A percentile compares a stretch with the other conserved stretches of the same genome.
Conservation (phyloP, 2,797 vertebrate species). For the Sebastes vulpes region DNA sequence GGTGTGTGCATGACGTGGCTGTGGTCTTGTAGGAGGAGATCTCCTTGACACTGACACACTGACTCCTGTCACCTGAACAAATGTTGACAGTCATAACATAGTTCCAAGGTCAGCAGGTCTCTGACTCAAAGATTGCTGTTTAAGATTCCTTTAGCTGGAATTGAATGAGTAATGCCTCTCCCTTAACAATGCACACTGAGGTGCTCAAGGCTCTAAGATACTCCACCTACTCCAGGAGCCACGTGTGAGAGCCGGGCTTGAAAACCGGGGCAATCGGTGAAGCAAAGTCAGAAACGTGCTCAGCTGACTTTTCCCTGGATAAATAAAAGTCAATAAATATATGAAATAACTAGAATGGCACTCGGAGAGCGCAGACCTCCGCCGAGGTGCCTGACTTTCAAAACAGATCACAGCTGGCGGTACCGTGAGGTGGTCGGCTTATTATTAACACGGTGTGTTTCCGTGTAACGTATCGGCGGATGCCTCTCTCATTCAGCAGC, state of each 20-base stretch:
- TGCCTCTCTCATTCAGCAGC: too few relatives aligned
- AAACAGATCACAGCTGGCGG: too few relatives aligned
- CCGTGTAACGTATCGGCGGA: too few relatives aligned
- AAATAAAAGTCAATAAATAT: background rate
- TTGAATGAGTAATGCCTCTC: background rate
- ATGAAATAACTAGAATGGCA: background rate
- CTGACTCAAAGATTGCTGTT: slow-evolving; percentile 7
- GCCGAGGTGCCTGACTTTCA: too few relatives aligned
- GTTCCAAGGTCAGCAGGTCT: background rate
- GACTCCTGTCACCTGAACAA: slow-evolving; percentile 32
- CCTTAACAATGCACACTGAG: background rate
- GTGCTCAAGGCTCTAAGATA: background rate
- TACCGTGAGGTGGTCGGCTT: too few relatives aligned
- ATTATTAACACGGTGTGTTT: too few relatives aligned
- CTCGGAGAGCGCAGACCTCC: too few relatives aligned
- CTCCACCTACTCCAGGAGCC: background rate
- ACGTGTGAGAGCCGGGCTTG: background rate
- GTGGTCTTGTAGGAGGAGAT: background rate
- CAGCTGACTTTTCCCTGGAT: slow-evolving; percentile 1
- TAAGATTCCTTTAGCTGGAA: slow-evolving; percentile 1
- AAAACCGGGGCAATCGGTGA: background rate
- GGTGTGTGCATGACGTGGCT: background rate
- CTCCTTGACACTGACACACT: background rate
- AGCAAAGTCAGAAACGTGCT: background rate
- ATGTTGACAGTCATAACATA: slow-evolving; percentile 24